Base-by-base conservation (phyloP, 2,888 invertebrate species). In the Lordiphosa fenestrarum region DNA sequence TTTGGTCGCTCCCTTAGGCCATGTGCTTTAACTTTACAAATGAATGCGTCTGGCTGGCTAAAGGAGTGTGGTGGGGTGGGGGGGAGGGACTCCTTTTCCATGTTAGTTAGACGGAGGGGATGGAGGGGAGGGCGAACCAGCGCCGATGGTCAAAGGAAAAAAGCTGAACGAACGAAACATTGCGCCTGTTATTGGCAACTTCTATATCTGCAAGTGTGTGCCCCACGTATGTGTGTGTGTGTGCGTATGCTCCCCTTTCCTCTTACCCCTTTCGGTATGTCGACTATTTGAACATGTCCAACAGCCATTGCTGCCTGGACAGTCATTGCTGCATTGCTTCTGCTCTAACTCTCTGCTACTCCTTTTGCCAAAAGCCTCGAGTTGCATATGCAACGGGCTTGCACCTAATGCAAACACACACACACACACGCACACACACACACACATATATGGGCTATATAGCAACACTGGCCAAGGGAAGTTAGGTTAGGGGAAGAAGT, bases 111-210 rank as follows among this genome's bases (percentile, higher is more conserved):
- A 15, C 15, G 15, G 21, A n/a, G 6, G 35, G n/a, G 9, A 3
- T 10, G 30, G 15, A 23, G 6, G 48, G 15, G 44, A 39, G 50
- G 15, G 19, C 3, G 19, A 19, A 19, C 50, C 65, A 47, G 66
- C 59, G 58, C 50, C 57, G 25, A 58, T 66, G 76, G 84, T 84
- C 76, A 77, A 77, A 77, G 76, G 84, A 80, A 76, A 76, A 84
- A 77, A 81, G 84, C 66, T 73, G 56, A 62, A 66, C 70, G 77
- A 53, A 69, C 64, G 63, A 58, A 72, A 76, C 64, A 73, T 67
- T 64, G 67, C 73, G 67, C 77, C 76, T 84, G 84, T 84, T 76
- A 76, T 84, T 84, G 82, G 77, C 84, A 77, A 84, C 77, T 80
- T 54, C 46, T 55, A 54, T 55, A 53, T 59, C 52, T 56, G 56